phyloP scores from a whole-genome alignment of 2,797 vertebrate genomes.

The Neomorphus geoffroyi region DNA sequence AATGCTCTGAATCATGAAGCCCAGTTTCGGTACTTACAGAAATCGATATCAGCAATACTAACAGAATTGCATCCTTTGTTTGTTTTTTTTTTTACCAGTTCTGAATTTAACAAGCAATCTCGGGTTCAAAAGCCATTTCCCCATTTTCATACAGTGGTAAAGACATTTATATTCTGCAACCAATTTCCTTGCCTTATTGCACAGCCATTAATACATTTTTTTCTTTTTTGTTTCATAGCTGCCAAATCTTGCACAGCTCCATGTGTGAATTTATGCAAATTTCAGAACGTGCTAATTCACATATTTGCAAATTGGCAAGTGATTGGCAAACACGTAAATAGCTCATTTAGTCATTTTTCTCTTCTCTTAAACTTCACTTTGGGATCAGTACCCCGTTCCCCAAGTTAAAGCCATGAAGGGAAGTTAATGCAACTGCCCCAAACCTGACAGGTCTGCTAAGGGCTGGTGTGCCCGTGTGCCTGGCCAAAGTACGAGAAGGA shows the following conservation, averaged over 20 bases:
- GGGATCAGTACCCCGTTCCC: not conserved
- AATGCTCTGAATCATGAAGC: not conserved
- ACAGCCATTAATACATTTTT: constrained; percentile 36
- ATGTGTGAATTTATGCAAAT: constrained; percentile 65
- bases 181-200: constrained; percentile 7
- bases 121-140: not conserved
- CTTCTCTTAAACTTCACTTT: constrained; percentile 1
- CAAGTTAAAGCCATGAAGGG: not conserved
- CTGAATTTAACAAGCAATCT: not conserved
- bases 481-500: not conserved
- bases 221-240: constrained; percentile 20
- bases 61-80: not conserved
- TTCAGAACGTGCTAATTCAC: constrained; percentile 58
- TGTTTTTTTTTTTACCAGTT: not conserved
- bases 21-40: not conserved
- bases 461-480: not conserved
- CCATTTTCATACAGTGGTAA: not conserved
- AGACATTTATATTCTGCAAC: not conserved
- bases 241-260: constrained; percentile 55
- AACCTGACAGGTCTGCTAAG: not conserved
- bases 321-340: constrained; percentile 61
- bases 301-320: constrained; percentile 66
- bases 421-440: not conserved
- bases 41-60: not conserved
- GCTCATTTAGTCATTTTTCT: constrained; percentile 7